A percentile compares a stretch with the other conserved stretches of the same genome.
Conservation (phyloP, 2,888 invertebrate genomes). For the Lydus trimaculatus region DNA sequence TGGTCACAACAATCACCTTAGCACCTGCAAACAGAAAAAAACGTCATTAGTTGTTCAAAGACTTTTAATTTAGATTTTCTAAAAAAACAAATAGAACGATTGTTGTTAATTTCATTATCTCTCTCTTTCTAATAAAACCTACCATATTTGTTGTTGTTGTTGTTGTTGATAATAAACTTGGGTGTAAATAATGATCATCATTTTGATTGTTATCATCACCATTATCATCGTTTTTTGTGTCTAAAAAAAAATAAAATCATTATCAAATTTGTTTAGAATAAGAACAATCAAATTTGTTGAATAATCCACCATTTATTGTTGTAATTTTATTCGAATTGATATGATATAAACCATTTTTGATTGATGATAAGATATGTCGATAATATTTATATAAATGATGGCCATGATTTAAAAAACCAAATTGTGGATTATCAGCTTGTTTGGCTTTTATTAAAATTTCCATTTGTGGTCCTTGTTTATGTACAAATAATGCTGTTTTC, state of each 20-base stretch:
- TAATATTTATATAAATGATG: slow-evolving; percentile 89
- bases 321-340: slow-evolving; percentile 51
- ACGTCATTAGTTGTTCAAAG: slow-evolving; percentile 49
- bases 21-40: slow-evolving; percentile 56
- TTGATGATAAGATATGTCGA: slow-evolving; percentile 74
- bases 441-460: slow-evolving; percentile 98
- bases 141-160: slow-evolving; percentile 72
- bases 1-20: slow-evolving; percentile 32
- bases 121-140: slow-evolving; percentile 62
- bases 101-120: too few relatives aligned
- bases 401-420: slow-evolving; percentile 90
- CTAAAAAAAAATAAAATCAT: slow-evolving; percentile 13
- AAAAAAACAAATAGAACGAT: slow-evolving; percentile 29
- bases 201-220: slow-evolving; percentile 65
- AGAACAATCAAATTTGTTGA: too few relatives aligned
- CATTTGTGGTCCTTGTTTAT: slow-evolving; percentile 94
- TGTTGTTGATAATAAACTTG: slow-evolving; percentile 72
- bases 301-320: slow-evolving; percentile 1
- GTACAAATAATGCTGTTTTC: slow-evolving; percentile 90
- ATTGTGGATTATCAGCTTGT: slow-evolving; percentile 92
- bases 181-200: slow-evolving; percentile 81
- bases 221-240: slow-evolving; percentile 42
- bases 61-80: slow-evolving; percentile 38
- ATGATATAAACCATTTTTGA: slow-evolving; percentile 72
- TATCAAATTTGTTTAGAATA: too few relatives aligned